phyloP scores from a whole-genome alignment of 2,113 vertebrate species.

The Coptodon bakossiorum region DNA sequence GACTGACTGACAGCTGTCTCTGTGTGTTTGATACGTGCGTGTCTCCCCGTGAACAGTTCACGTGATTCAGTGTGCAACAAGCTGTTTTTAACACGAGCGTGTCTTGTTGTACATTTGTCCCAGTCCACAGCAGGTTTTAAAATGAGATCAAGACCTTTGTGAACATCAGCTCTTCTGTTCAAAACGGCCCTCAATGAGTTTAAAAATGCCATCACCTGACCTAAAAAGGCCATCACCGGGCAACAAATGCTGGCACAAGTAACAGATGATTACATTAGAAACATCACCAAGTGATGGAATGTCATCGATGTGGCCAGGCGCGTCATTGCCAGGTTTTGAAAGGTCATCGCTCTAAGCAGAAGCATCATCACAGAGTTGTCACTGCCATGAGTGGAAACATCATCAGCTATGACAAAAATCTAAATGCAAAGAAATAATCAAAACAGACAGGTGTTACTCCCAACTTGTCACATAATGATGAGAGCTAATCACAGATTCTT shows the following conservation, averaged over 20 bases:
- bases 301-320: not conserved
- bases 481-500: not conserved
- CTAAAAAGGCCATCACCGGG: not conserved
- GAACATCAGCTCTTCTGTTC: not conserved
- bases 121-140: not conserved
- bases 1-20: conserved; percentile 53
- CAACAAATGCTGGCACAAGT: not conserved
- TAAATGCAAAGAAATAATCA: not conserved
- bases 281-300: not conserved
- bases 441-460: not conserved
- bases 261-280: not conserved
- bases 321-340: not conserved
- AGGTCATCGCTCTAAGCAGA: not conserved
- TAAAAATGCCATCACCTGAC: not conserved
- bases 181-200: not conserved
- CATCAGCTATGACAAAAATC: not conserved
- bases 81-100: not conserved
- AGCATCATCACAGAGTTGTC: not conserved
- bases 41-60: not conserved
- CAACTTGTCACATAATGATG: not conserved
- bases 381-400: not conserved
- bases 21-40: not conserved
- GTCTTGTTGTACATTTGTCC: not conserved
- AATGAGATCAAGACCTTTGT: not conserved
- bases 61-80: not conserved